Percentiles rank a stretch among this genome's conserved stretches.
Evolutionary conservation across 2,888 invertebrate species (phyloP).

Genomic region (Branchellion lobata): DNA sequence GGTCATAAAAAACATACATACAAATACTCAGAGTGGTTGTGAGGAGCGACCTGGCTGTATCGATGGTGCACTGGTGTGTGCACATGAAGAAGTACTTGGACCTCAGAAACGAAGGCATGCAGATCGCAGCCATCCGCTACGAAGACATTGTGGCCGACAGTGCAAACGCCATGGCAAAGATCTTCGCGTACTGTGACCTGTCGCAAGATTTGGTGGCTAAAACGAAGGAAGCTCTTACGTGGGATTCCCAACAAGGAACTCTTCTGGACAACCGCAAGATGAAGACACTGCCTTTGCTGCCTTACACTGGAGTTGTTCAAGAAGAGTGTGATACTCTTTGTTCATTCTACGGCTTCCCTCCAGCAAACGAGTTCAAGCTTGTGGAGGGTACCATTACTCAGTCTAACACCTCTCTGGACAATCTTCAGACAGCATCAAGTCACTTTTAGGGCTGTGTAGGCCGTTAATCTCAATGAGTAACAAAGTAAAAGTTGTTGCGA

Average conservation of each 20-base stretch:
- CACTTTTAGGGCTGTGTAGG: no score
- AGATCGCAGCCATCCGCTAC: constrained; percentile 41
- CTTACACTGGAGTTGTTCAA: constrained; percentile 22
- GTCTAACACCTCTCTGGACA: no score
- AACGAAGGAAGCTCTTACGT: constrained; percentile 35
- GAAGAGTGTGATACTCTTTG: constrained; percentile 39
- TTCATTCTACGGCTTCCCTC: constrained; percentile 28
- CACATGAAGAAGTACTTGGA: constrained; percentile 34
- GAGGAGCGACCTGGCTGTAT: constrained; percentile 31
- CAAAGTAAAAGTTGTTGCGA: no score
- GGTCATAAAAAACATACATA: no score
- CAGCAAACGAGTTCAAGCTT: not conserved
- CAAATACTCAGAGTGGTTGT: constrained; percentile 33
- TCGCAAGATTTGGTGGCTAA: constrained; percentile 28
- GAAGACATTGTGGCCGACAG: constrained; percentile 40
- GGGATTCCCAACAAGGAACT: constrained; percentile 46
- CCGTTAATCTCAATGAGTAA: no score
- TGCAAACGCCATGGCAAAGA: constrained; percentile 13
- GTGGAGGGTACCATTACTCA: constrained; percentile 38
- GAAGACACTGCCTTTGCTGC: constrained; percentile 2
- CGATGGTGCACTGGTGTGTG: constrained; percentile 35
- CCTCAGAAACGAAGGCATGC: constrained; percentile 25
- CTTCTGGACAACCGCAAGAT: constrained; percentile 22
- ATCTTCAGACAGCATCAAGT: no score
- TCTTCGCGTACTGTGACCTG: constrained; percentile 43